phyloP scores from a whole-genome alignment of 2,113 vertebrate genomes.

The Sterrhoptilus dennistouni region DNA sequence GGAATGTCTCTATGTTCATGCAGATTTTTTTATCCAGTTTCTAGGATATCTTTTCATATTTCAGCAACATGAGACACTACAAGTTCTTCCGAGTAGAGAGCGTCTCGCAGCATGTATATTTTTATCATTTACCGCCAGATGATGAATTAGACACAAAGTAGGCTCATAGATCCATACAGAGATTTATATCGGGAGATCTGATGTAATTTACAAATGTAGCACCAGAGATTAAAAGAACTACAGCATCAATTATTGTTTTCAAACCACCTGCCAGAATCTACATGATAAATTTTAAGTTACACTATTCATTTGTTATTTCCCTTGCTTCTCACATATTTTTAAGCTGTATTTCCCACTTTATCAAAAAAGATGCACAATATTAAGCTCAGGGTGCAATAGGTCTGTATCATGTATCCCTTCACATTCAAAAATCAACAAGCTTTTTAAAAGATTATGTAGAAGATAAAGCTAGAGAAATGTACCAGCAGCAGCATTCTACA shows the following conservation, averaged over 20 bases:
- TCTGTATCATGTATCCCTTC: not conserved
- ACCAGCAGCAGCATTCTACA: not conserved
- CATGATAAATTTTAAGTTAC: not conserved
- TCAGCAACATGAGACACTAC: not conserved
- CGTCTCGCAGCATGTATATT: not conserved
- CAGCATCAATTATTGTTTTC: not conserved
- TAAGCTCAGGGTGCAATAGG: not conserved
- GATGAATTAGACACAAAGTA: not conserved
- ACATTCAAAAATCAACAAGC: not conserved
- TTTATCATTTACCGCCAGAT: not conserved
- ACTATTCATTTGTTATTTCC: not conserved
- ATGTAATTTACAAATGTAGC: not conserved
- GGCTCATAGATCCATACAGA: not conserved
- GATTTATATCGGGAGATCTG: not conserved
- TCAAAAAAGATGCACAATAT: not conserved
- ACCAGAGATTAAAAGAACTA: not conserved
- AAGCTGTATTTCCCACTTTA: not conserved
- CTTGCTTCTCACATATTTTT: not conserved
- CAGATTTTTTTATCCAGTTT: not conserved
- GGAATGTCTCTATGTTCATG: not conserved
- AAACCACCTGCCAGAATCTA: not conserved
- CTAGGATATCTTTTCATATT: not conserved
- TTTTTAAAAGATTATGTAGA: not conserved
- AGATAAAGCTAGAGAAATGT: not conserved
- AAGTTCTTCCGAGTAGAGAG: not conserved